Conservation (phyloP, 35 echinoderm and acorn worm genomes). For the Strongylocentrotus purpuratus region DNA sequence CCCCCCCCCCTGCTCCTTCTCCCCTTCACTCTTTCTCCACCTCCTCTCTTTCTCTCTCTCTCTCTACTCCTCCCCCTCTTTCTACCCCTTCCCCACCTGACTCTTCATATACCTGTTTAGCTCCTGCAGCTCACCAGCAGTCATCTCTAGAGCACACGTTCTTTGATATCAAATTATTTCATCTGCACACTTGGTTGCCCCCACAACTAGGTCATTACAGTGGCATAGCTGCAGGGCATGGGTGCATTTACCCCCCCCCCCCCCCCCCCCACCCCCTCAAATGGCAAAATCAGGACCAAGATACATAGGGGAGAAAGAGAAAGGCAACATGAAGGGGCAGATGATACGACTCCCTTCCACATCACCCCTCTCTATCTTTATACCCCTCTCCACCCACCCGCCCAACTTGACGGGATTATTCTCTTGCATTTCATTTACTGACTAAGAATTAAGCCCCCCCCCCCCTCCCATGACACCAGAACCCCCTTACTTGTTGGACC, state of each 20-base stretch:
- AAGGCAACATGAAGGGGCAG: too few relatives aligned
- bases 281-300: not conserved
- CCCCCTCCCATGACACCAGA: too few relatives aligned
- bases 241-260: not conserved
- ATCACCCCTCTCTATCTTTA: too few relatives aligned
- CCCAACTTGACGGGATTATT: too few relatives aligned
- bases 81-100: not conserved
- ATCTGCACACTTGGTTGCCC: not conserved
- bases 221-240: not conserved
- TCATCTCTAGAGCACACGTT: not conserved
- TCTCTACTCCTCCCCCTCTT: not conserved
- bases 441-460: too few relatives aligned
- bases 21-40: too few relatives aligned
- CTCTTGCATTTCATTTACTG: too few relatives aligned
- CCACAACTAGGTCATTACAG: not conserved
- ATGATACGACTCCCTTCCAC: too few relatives aligned
- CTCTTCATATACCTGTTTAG: not conserved
- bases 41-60: slow-evolving; percentile 21
- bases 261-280: not conserved
- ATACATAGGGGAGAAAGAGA: too few relatives aligned
- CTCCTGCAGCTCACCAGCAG: not conserved
- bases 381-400: too few relatives aligned
- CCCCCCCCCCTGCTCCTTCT: too few relatives aligned
- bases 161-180: slow-evolving; percentile 20
- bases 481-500: too few relatives aligned